phyloP scores from a whole-genome alignment of 2,113 vertebrate species.

The Saguinus midas region DNA sequence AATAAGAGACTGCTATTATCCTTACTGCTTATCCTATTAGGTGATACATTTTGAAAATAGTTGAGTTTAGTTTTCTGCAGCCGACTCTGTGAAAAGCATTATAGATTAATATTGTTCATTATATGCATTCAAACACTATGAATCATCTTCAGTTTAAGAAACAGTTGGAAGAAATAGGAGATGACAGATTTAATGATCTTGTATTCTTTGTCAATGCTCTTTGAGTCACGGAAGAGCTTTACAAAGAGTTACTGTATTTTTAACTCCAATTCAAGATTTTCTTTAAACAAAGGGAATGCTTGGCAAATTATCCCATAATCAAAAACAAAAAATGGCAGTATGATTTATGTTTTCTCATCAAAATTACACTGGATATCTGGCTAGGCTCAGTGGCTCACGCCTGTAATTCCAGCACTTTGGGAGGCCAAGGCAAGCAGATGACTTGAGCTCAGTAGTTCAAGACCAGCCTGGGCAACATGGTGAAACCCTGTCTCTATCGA shows the following conservation, averaged over 20 bases:
- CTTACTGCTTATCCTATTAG: background rate
- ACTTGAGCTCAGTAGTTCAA: too few species aligned
- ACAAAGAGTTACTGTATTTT: background rate
- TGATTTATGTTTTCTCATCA: background rate
- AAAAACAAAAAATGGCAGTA: background rate
- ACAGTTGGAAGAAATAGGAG: background rate
- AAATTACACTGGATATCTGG: background rate
- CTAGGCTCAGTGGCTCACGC: too few species aligned
- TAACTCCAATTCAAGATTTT: background rate
- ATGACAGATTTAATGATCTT: background rate
- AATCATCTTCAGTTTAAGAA: background rate
- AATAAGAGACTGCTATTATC: background rate
- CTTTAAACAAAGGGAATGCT: background rate
- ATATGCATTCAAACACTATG: background rate
- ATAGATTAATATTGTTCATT: background rate
- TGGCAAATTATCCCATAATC: constrained; percentile 7
- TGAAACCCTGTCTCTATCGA: too few species aligned
- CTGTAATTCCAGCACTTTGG: too few species aligned
- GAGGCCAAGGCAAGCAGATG: too few species aligned
- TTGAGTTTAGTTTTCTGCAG: background rate
- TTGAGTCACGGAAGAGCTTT: background rate
- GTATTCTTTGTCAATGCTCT: background rate
- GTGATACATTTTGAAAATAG: background rate
- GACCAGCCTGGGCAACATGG: too few species aligned
- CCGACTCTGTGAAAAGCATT: background rate